Conservation (phyloP, 2,797 vertebrate species). For the Anniella stebbinsi region DNA sequence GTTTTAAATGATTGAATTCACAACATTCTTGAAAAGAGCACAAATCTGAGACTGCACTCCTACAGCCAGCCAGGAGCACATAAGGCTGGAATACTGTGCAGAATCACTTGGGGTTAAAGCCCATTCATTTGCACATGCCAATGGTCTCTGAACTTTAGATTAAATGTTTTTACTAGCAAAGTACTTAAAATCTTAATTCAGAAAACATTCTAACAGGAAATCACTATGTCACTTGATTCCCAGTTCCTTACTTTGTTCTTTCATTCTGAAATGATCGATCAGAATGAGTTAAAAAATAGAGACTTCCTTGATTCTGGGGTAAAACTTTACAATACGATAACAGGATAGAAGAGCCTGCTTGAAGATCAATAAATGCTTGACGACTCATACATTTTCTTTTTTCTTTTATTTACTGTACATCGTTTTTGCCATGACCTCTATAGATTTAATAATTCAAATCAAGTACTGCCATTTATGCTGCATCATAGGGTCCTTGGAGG, state of each 20-base stretch:
- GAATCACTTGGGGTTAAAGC: background rate
- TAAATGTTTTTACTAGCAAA: slow-evolving; percentile 58
- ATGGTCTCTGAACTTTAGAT: background rate
- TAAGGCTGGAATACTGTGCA: background rate
- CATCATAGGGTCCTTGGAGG: too few relatives aligned
- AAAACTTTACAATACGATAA: background rate
- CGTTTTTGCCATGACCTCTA: too few relatives aligned
- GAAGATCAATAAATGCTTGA: background rate
- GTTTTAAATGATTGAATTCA: slow-evolving; percentile 23
- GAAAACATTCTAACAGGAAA: slow-evolving; percentile 26
- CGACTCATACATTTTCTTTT: too few relatives aligned
- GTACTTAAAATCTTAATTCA: slow-evolving; percentile 38
- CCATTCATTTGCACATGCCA: background rate
- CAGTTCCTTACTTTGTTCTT: slow-evolving; percentile 20
- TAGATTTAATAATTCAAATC: too few relatives aligned
- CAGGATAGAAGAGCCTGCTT: background rate
- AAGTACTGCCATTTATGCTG: too few relatives aligned
- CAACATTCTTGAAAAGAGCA: background rate
- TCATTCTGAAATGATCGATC: background rate
- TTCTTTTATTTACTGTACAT: too few relatives aligned
- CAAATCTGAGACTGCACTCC: background rate
- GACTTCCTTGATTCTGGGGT: background rate
- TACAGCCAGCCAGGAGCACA: background rate
- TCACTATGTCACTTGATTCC: slow-evolving; percentile 4
- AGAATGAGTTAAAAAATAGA: background rate